Conservation (phyloP, 1,140 invertebrate genomes). For the Branchinecta lindahli region DNA sequence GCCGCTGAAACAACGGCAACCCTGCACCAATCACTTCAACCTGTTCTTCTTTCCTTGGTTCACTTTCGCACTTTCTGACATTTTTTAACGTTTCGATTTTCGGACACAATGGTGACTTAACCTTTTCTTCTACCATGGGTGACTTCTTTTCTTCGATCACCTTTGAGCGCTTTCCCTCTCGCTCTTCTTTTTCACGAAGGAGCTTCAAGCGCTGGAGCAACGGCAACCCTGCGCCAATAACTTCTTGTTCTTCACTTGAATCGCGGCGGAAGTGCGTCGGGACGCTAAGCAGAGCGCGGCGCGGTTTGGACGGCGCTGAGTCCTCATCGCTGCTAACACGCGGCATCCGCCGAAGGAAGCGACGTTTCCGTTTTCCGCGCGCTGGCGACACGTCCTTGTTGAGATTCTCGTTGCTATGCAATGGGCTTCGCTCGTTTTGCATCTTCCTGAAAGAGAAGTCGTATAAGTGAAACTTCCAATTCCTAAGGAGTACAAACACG, state of each 20-base stretch:
- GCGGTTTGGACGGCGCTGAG: slow-evolving; percentile 25
- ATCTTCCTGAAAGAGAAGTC: background rate
- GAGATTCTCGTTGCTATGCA: background rate
- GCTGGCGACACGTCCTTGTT: background rate
- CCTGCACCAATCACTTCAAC: slow-evolving; percentile 23
- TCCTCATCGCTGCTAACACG: slow-evolving; percentile 47
- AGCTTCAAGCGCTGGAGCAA: slow-evolving; percentile 58
- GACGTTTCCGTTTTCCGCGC: slow-evolving; percentile 17
- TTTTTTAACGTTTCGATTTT: background rate
- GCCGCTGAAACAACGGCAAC: slow-evolving; percentile 24
- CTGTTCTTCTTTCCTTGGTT: background rate
- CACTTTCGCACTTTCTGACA: background rate
- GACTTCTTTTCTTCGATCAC: too few relatives aligned
- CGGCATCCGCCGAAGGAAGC: slow-evolving; percentile 41
- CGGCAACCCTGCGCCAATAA: slow-evolving; percentile 55
- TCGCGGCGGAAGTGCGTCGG: background rate
- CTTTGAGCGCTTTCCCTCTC: slow-evolving; percentile 30
- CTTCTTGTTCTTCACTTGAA: slow-evolving; percentile 35
- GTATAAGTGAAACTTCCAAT: too few relatives aligned
- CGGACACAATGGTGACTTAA: background rate
- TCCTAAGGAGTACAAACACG: too few relatives aligned
- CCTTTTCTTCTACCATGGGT: background rate
- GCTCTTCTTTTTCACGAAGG: slow-evolving; percentile 60
- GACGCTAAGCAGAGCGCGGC: background rate
- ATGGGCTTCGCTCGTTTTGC: background rate